phyloP scores from a whole-genome alignment of 2,113 vertebrate species.

The Prinia subflava region DNA sequence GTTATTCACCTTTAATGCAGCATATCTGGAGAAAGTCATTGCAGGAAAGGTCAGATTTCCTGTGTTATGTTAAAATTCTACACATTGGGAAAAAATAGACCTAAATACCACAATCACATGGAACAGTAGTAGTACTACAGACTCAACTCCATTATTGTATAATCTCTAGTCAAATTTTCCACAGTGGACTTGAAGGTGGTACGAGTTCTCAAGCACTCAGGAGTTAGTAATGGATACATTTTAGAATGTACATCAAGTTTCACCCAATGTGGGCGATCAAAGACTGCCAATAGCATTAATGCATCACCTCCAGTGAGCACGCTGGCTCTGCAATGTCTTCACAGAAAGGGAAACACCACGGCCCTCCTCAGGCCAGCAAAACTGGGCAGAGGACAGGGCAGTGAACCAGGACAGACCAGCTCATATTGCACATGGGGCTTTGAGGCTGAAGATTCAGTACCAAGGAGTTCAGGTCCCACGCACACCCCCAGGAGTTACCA shows the following conservation, averaged over 20 bases:
- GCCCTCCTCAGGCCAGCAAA: background rate
- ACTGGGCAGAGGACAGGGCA: background rate
- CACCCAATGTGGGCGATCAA: slow-evolving; percentile 73
- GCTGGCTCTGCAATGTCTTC: background rate
- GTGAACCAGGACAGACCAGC: background rate
- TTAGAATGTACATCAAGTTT: slow-evolving; percentile 11
- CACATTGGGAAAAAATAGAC: background rate
- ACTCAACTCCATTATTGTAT: background rate
- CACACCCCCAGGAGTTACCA: background rate
- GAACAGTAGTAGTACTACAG: slow-evolving; percentile 20
- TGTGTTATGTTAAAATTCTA: background rate
- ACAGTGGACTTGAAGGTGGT: background rate
- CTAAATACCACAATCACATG: background rate
- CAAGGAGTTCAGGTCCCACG: background rate
- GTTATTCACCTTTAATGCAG: background rate
- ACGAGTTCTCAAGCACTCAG: background rate
- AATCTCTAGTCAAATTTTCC: background rate
- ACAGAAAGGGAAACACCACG: background rate
- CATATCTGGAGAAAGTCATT: background rate
- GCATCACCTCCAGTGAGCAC: background rate
- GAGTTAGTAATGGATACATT: slow-evolving; percentile 22
- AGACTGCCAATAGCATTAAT: background rate
- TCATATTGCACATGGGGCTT: slow-evolving; percentile 42
- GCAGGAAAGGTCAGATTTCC: background rate
- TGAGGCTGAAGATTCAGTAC: background rate